A percentile compares a stretch with the other conserved stretches of the same genome.
Evolutionary conservation across 2,797 vertebrate species (phyloP).

Genomic region (Cyprinella venusta): DNA sequence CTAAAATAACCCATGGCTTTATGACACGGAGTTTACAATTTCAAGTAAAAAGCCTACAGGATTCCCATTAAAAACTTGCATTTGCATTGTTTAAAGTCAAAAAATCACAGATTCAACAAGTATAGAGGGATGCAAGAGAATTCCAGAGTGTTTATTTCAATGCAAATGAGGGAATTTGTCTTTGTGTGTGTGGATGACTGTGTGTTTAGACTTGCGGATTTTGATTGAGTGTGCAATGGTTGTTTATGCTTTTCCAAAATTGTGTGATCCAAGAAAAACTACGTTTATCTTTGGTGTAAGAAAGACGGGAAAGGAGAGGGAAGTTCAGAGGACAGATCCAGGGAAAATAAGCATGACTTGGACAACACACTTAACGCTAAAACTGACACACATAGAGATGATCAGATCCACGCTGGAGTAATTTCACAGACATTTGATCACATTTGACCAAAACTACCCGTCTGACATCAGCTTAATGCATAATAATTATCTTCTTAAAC

Average conservation of each 20-base stretch:
- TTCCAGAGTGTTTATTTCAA: conserved; percentile 13
- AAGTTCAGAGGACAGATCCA: not conserved
- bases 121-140: not conserved
- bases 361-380: not conserved
- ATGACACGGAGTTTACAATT: not conserved
- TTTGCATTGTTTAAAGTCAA: not conserved
- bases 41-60: not conserved
- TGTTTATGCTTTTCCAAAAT: conserved; percentile 28
- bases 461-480: conserved; percentile 6
- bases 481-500: conserved; percentile 5
- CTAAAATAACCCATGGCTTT: not conserved
- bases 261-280: conserved; percentile 23
- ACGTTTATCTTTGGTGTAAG: conserved; percentile 35
- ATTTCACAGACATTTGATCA: conserved; percentile 1
- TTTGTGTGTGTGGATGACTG: not conserved
- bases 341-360: not conserved
- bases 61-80: not conserved
- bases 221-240: conserved; percentile 20
- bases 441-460: not conserved
- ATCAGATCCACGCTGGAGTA: not conserved
- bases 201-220: conserved; percentile 27
- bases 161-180: not conserved
- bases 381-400: not conserved
- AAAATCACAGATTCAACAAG: not conserved
- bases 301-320: not conserved